These are phyloP conservation scores for Odontocolon sp. DNA, from an alignment of 2,888 invertebrate genomes.

Conservation along the genomic window DNA sequence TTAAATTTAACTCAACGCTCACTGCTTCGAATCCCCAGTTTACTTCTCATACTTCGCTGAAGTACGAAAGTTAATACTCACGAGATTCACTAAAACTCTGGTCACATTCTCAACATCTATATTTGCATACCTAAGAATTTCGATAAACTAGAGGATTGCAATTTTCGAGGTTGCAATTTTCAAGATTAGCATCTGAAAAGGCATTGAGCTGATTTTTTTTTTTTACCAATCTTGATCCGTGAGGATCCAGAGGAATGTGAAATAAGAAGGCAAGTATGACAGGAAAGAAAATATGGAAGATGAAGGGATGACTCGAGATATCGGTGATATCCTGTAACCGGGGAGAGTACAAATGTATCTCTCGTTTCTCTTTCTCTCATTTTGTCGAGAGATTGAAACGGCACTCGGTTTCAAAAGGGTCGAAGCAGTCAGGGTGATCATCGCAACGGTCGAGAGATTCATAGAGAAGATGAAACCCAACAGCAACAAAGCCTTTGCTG, in stretches of 20 bases:
- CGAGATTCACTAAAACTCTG: constrained; percentile 28
- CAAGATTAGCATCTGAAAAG: too few relatives aligned
- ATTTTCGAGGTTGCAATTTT: too few relatives aligned
- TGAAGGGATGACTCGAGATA: background rate
- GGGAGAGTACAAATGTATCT: background rate
- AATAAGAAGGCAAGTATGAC: background rate
- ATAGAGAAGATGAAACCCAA: constrained; percentile 42
- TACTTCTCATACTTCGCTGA: constrained; percentile 25
- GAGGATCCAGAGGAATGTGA: too few relatives aligned
- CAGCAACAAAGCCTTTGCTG: constrained; percentile 65
- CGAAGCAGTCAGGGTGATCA: background rate
- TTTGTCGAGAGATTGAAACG: constrained; percentile 15
- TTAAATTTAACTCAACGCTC: constrained; percentile 44
- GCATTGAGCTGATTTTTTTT: too few relatives aligned
- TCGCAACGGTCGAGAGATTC: constrained; percentile 29
- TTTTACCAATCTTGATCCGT: too few relatives aligned
- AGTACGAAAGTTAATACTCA: constrained; percentile 47
- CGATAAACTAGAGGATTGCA: too few relatives aligned
- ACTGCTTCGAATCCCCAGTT: constrained; percentile 22
- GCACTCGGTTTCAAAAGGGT: constrained; percentile 1
- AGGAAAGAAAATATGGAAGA: background rate
- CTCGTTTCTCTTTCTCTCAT: background rate
- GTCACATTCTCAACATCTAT: constrained; percentile 32
- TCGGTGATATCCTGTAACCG: background rate
- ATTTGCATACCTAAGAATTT: background rate